Evolutionary conservation across 2,797 vertebrate genomes (phyloP).

Genomic region (Diglossa cyanea): DNA sequence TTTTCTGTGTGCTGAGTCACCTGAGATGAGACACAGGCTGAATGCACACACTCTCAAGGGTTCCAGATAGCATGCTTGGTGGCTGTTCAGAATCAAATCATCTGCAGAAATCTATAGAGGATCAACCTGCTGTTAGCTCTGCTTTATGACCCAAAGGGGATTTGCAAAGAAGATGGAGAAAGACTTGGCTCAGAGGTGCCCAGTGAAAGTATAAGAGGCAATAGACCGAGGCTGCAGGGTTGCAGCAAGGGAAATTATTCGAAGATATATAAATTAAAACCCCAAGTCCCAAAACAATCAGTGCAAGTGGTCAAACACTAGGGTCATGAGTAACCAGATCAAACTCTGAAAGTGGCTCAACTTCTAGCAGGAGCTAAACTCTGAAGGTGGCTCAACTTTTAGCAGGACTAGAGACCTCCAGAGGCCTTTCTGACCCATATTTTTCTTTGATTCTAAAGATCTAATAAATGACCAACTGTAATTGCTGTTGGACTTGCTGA

Average conservation of each 20-base stretch:
- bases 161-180: neutral
- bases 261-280: neutral
- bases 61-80: neutral
- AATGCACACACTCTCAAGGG: neutral
- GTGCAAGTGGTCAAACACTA: neutral
- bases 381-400: neutral
- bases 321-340: neutral
- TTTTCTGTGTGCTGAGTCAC: neutral
- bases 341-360: neutral
- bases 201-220: neutral
- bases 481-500: slow-evolving; percentile 4
- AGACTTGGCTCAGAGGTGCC: neutral
- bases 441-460: neutral
- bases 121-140: neutral
- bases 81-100: neutral
- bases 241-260: neutral
- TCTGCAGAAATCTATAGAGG: neutral
- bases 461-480: neutral
- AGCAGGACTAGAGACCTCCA: neutral
- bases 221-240: neutral
- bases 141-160: neutral
- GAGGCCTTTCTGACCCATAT: neutral
- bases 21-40: neutral
- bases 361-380: neutral
- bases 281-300: neutral